Evolutionary conservation across 2,888 invertebrate species (phyloP).

Genomic region (Zonitis immaculata): DNA sequence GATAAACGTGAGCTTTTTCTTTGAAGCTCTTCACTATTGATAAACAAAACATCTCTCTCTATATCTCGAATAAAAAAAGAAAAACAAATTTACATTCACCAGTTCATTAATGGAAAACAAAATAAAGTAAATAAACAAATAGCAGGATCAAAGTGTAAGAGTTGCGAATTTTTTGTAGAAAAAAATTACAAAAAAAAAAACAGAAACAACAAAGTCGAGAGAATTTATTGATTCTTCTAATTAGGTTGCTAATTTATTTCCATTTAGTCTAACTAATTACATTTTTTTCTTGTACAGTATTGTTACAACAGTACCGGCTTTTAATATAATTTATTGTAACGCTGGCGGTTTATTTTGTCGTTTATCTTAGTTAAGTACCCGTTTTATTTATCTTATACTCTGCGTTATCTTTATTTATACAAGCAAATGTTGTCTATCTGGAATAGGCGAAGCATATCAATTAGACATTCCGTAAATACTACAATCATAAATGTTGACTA

Average conservation of each 20-base stretch:
- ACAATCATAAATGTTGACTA: no score
- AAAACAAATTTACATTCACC: not conserved
- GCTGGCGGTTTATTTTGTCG: not conserved
- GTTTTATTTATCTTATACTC: conserved; percentile 10
- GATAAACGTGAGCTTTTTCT: no score
- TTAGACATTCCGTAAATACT: no score
- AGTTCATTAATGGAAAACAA: not conserved
- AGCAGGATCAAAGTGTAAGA: not conserved
- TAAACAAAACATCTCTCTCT: no score
- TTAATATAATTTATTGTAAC: not conserved
- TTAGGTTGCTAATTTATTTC: not conserved
- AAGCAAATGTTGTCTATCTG: not conserved
- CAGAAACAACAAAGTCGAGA: no score
- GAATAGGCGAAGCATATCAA: no score
- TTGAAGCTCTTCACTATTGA: no score
- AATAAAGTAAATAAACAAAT: no score
- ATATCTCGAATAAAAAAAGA: no score
- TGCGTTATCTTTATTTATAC: conserved; percentile 12
- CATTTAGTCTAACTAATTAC: not conserved
- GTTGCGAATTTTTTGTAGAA: no score
- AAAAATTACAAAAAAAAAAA: no score
- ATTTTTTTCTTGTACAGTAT: no score
- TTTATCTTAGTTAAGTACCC: conserved; percentile 8
- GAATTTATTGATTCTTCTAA: not conserved
- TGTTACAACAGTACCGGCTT: not conserved